Percentiles rank a stretch among this genome's conserved stretches.
phyloP scores from a whole-genome alignment of 2,888 invertebrate species.

The Yponomeuta plumbellus region DNA sequence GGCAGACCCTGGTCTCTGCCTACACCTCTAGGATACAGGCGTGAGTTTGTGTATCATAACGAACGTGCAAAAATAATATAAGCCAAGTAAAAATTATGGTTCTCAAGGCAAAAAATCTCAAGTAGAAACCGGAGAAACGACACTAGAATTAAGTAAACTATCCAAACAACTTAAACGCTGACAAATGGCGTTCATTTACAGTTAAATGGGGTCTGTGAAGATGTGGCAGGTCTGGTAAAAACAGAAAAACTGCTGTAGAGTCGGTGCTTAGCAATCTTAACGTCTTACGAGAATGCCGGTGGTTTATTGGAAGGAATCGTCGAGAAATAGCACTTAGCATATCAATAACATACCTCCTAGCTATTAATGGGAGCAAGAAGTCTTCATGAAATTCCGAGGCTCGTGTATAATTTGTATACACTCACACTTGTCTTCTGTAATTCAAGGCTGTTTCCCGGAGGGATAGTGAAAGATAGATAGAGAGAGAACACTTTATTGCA shows the following conservation, averaged over 20 bases:
- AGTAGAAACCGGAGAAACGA: neutral
- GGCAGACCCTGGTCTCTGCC: too few relatives aligned
- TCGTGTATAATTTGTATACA: too few relatives aligned
- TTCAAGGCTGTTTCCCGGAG: too few relatives aligned
- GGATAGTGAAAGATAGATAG: too few relatives aligned
- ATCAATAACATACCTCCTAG: neutral
- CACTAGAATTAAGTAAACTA: constrained; percentile 35
- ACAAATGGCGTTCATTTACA: constrained; percentile 49
- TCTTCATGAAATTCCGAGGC: neutral
- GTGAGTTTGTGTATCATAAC: too few relatives aligned
- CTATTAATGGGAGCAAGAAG: neutral
- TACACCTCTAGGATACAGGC: too few relatives aligned
- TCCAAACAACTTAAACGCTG: constrained; percentile 39
- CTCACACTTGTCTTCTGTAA: too few relatives aligned
- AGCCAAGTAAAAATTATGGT: constrained; percentile 30
- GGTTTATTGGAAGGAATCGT: neutral
- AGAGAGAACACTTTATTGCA: too few relatives aligned
- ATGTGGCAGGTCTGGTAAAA: constrained; percentile 26
- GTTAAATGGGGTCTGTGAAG: constrained; percentile 46
- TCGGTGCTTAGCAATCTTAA: neutral
- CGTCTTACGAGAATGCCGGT: neutral
- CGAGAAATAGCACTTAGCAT: neutral
- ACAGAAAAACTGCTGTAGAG: neutral
- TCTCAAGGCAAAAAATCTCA: constrained; percentile 17
- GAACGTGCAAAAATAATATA: neutral